phyloP scores from a whole-genome alignment of 2,888 invertebrate species.

The Ophonus ardosiacus region DNA sequence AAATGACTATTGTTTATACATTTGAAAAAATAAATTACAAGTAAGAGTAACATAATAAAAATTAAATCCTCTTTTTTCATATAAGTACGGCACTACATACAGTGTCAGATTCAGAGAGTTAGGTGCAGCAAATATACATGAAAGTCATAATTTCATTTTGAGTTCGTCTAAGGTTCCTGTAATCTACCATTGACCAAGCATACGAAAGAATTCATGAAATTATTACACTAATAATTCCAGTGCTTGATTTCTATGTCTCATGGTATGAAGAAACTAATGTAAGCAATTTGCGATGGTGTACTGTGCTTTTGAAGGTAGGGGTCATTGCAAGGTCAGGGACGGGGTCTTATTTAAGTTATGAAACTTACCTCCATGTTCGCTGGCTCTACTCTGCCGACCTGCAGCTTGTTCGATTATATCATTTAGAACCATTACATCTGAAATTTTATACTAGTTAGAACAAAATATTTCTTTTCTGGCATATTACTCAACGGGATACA shows the following conservation, averaged over 20 bases:
- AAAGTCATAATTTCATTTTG: constrained; percentile 17
- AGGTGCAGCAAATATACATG: constrained; percentile 31
- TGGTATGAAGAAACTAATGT: constrained; percentile 72
- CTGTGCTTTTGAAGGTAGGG: constrained; percentile 65
- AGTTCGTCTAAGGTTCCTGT: neutral
- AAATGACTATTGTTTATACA: too few relatives aligned
- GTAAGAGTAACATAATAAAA: too few relatives aligned
- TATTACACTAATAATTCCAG: constrained; percentile 49
- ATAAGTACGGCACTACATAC: neutral
- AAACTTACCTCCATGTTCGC: constrained; percentile 91
- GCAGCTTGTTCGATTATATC: constrained; percentile 98
- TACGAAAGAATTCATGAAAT: constrained; percentile 44
- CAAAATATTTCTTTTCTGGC: neutral
- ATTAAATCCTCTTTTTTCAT: too few relatives aligned
- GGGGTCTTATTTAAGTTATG: constrained; percentile 23
- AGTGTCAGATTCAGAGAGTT: neutral
- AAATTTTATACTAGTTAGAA: constrained; percentile 68
- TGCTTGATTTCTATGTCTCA: constrained; percentile 45
- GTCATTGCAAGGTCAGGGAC: constrained; percentile 23
- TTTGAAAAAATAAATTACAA: too few relatives aligned
- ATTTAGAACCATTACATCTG: constrained; percentile 98
- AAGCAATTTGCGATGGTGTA: constrained; percentile 76
- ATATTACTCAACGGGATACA: constrained; percentile 27
- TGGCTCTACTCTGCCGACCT: constrained; percentile 90
- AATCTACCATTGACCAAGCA: constrained; percentile 37